Base-by-base conservation (phyloP, 2,888 invertebrate genomes). In the Digitonthophagus gazella region DNA sequence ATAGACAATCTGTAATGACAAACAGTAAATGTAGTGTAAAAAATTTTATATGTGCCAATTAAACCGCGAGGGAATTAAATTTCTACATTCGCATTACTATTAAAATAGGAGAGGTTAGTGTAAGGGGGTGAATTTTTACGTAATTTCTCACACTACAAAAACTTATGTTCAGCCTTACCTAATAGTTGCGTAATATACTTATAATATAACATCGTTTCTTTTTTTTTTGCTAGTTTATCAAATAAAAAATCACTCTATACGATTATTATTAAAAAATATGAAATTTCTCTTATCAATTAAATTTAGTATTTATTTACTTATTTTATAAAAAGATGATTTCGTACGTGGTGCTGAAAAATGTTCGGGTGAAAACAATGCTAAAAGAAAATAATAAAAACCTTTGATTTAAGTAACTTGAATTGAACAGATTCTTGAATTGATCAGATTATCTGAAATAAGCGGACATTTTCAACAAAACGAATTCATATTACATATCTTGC, bases 1-100 rank as follows among this genome's bases (percentile, higher is more conserved):
- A 61, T 61, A 61, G 19, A 61, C 61, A 61, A 61, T 19, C 20
- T 61, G 61, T 61, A 61, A 61, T 61, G 61, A 61, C 20, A n/a
- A 18, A 22, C 57, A 66, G 67, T 18, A 73, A 64, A 69, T 63
- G 55, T 58, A 67, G 67, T 67, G 58, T 28, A 58, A 58, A 58
- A 67, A 56, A 66, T 61, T 61, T 8, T 16, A 77, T 78, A 77
- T 77, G n/a, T 16, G 20, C 20, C 18, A n/a, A 61, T 19, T 15
- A 19, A 58, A 58, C n/a, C n/a, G n/a, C n/a, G n/a, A n/a, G n/a
- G n/a, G n/a, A n/a, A 61, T 18, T 15, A 58, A 58, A 16, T 14
- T 15, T 18, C 61, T n/a, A 61, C 18, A 57, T 11, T 61, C n/a
- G 2, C 61, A n/a, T n/a, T 19, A 18, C 18, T 18, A 61, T 11